Base-by-base conservation (phyloP, 1,140 invertebrate genomes). In the Melipona quadrifasciata region DNA sequence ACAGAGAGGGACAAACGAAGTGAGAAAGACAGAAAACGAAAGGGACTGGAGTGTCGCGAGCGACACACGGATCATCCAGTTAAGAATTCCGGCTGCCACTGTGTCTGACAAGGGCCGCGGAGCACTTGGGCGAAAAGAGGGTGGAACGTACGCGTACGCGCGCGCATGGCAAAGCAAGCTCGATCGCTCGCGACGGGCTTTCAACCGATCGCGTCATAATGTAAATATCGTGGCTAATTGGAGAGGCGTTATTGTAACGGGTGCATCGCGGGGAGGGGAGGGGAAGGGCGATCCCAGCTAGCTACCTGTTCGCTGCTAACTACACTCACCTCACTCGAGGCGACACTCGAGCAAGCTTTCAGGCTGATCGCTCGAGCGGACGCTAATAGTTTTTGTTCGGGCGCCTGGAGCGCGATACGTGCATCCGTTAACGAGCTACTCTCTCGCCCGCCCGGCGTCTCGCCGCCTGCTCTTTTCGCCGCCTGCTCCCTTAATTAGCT, bases 211-310 rank as follows among this genome's bases (percentile, higher is more conserved):
- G 86, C 91, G 89, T 91, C 88, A 91, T 93, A 93, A 93, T 93
- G 92, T 93, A 95, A 94, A 94, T 93, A 93, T 93, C 92, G 92
- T 90, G 90, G 92, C 93, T 94, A 95, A 95, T 95, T 95, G 93
- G 93, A 93, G 88, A 77, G 86, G 84, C 72, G 87, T 87, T 86
- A 91, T 93, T 91, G 92, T 92, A 91, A 91, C 87, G 84, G 87
- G 86, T 75, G 78, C 80, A 71, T 67, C 77, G 57, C 14, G 12
- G 21, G 0, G 39, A 8, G 39, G 8, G 0, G 39, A 0, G 0
- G 39, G 39, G 6, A 6, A 5, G 6, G 39, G 0, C 6, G 39
- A 47, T 11, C 14, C 34, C 27, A 61, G 24, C 58, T 61, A 61
- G 24, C 65, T 51, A 76, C 80, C 73, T 82, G 80, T 70, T 58